These are phyloP conservation scores for Allobates femoralis DNA, from an alignment of 2,797 vertebrate species.

Conservation along the genomic window DNA sequence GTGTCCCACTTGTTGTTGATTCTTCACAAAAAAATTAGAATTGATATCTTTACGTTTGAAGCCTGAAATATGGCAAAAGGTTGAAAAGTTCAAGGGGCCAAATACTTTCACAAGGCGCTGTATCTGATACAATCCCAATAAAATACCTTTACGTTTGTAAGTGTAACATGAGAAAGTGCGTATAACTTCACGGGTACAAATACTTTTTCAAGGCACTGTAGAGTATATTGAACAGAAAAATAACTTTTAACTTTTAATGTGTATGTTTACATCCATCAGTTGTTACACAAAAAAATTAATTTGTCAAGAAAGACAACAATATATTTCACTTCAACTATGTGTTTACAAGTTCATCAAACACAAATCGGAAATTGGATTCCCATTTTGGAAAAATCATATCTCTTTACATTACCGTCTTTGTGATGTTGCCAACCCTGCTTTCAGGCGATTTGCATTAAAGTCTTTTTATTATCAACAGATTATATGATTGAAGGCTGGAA, in stretches of 20 bases:
- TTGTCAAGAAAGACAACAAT: slow-evolving; percentile 1
- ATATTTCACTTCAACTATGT: background rate
- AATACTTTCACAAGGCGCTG: too few relatives aligned
- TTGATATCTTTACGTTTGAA: too few relatives aligned
- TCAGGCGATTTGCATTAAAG: slow-evolving; percentile 54
- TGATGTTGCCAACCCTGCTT: slow-evolving; percentile 34
- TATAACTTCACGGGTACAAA: too few relatives aligned
- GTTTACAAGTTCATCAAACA: slow-evolving; percentile 42
- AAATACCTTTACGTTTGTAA: too few relatives aligned
- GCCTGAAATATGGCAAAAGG: too few relatives aligned
- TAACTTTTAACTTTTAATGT: background rate
- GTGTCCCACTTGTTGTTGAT: too few relatives aligned
- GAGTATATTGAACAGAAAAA: background rate
- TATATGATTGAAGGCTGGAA: slow-evolving; percentile 46
- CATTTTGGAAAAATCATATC: slow-evolving; percentile 47
- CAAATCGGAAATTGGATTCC: slow-evolving; percentile 47
- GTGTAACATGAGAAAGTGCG: too few relatives aligned
- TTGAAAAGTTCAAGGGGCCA: too few relatives aligned
- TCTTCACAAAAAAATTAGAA: too few relatives aligned
- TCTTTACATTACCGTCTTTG: slow-evolving; percentile 27
- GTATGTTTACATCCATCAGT: background rate
- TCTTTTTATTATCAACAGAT: slow-evolving; percentile 57
- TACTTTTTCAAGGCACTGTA: too few relatives aligned
- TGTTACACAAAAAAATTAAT: background rate
- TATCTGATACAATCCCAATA: too few relatives aligned